Conservation (phyloP, 2,888 invertebrate genomes). For the Aelia acuminata region DNA sequence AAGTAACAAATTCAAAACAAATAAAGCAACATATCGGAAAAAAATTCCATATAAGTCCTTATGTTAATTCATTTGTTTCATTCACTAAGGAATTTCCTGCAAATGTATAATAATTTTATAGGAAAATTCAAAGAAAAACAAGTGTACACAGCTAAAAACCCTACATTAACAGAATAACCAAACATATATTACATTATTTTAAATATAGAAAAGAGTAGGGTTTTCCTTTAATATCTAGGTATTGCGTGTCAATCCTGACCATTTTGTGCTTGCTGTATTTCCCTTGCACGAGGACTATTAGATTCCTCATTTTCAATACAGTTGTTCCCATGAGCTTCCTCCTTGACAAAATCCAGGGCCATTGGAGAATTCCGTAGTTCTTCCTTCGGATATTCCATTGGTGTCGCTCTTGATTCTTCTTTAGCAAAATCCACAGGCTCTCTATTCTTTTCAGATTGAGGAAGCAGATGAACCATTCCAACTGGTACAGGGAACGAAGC, state of each 20-base stretch:
- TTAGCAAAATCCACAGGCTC: slow-evolving; percentile 68
- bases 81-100: slow-evolving; percentile 53
- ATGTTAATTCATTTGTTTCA: slow-evolving; percentile 57
- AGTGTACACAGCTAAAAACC: slow-evolving; percentile 57
- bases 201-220: slow-evolving; percentile 51
- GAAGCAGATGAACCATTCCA: slow-evolving; percentile 86
- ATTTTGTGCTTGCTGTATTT: slow-evolving; percentile 77
- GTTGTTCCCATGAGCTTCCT: slow-evolving; percentile 64
- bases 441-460: slow-evolving; percentile 82
- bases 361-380: slow-evolving; percentile 65
- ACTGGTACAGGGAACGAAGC: slow-evolving; percentile 87
- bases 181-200: slow-evolving; percentile 55
- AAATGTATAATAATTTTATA: slow-evolving; percentile 54
- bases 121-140: slow-evolving; percentile 57
- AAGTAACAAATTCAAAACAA: slow-evolving; percentile 60
- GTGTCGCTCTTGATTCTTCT: slow-evolving; percentile 63
- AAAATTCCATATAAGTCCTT: slow-evolving; percentile 42
- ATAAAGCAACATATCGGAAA: slow-evolving; percentile 57
- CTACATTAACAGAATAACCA: slow-evolving; percentile 55
- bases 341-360: slow-evolving; percentile 66
- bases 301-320: slow-evolving; percentile 74
- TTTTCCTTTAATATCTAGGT: slow-evolving; percentile 64
- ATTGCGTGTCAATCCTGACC: slow-evolving; percentile 79
- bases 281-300: slow-evolving; percentile 50
- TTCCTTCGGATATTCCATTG: slow-evolving; percentile 66